Evolutionary conservation across 92 coral and sea anemone species (phyloP).

Genomic region (Paramuricea clavata): DNA sequence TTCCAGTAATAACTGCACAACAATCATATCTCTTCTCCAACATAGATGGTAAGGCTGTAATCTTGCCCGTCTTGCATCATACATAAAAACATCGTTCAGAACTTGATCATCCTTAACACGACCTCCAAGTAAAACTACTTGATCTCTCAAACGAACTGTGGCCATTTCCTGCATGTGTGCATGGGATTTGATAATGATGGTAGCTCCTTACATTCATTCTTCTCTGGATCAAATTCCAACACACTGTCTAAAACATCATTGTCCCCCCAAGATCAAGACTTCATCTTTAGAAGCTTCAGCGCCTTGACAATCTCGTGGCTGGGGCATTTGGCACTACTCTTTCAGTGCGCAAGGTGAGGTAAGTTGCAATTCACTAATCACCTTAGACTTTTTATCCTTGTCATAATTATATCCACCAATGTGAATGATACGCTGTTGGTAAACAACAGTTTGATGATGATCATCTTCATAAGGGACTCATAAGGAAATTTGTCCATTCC

Average conservation of each 20-base stretch:
- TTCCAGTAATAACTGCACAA: constrained; percentile 19
- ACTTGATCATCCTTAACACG: not conserved
- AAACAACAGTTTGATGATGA: not conserved
- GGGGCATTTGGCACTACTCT: not conserved
- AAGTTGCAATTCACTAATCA: not conserved
- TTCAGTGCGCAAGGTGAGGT: not conserved
- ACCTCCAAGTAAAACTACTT: constrained; percentile 6
- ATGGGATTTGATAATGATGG: not conserved
- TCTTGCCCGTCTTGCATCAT: not conserved
- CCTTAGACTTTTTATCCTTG: not conserved
- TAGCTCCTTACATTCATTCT: not conserved
- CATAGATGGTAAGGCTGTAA: constrained; percentile 1
- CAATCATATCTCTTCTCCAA: not conserved
- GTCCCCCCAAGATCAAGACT: not conserved
- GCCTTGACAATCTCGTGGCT: constrained; percentile 1
- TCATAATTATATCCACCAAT: not conserved
- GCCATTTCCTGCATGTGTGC: not conserved
- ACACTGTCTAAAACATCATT: not conserved
- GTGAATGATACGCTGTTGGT: constrained; percentile 16
- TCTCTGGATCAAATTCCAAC: not conserved
- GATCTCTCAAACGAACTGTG: not conserved
- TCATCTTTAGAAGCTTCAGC: not conserved
- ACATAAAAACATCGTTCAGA: constrained; percentile 5
- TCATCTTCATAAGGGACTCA: not conserved
- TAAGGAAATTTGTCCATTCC: not conserved